Conservation (phyloP, 2,888 invertebrate species). For the Drosophila anceps region DNA sequence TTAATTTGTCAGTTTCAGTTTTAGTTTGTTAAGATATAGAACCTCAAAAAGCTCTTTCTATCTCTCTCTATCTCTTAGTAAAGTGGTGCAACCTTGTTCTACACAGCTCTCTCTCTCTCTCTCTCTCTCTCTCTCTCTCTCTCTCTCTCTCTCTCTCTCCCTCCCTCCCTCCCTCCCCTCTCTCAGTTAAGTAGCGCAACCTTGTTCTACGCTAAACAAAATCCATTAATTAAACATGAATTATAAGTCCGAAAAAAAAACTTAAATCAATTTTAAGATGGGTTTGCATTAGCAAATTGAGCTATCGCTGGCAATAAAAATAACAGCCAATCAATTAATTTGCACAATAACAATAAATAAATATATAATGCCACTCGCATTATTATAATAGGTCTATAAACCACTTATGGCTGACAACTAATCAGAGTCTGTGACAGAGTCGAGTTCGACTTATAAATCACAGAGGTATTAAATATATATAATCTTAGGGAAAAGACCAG, state of each 20-base stretch:
- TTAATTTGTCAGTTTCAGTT: background rate
- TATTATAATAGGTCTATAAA: constrained; percentile 37
- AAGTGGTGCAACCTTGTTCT: background rate
- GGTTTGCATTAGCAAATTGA: constrained; percentile 12
- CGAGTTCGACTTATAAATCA: constrained; percentile 49
- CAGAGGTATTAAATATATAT: constrained; percentile 41
- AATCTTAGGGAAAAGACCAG: constrained; percentile 41
- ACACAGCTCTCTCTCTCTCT: background rate
- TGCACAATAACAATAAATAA: constrained; percentile 20
- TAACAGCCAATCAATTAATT: constrained; percentile 33
- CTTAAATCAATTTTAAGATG: constrained; percentile 4
- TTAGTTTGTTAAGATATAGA: background rate
- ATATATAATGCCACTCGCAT: constrained; percentile 11
- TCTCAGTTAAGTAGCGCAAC: background rate
- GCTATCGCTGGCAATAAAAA: constrained; percentile 3
- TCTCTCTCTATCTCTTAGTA: background rate
- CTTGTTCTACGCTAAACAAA: background rate
- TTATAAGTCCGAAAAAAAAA: constrained; percentile 4
- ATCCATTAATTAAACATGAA: background rate
- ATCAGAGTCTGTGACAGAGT: constrained; percentile 34
- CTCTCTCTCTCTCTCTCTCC: background rate
- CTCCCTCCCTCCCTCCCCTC: background rate
- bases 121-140: background rate
- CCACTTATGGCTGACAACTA: constrained; percentile 32
- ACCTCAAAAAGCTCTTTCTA: background rate